Conservation (phyloP, 2,888 invertebrate species). For the Andrena trimmerana region DNA sequence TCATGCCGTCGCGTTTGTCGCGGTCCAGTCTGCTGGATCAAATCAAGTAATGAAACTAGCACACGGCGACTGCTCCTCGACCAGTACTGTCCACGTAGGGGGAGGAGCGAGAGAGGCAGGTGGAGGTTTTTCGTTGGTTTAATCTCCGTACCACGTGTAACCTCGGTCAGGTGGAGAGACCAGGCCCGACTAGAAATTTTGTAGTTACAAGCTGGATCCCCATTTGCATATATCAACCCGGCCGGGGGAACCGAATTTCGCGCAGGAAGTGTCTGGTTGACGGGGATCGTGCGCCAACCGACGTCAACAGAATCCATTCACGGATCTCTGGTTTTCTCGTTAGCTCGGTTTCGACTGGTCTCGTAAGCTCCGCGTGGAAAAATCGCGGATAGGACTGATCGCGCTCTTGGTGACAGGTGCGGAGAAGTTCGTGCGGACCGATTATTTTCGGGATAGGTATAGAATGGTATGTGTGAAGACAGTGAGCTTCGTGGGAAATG, state of each 20-base stretch:
- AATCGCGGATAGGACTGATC: neutral
- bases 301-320: conserved; percentile 59
- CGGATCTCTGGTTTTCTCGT: conserved; percentile 58
- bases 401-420: neutral
- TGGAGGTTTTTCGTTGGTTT: conserved; percentile 40
- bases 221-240: conserved; percentile 54
- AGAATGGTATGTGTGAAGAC: too few relatives aligned
- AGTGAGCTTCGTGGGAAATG: too few relatives aligned
- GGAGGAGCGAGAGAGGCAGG: too few relatives aligned
- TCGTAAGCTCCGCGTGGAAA: conserved; percentile 11
- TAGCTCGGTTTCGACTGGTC: conserved; percentile 22
- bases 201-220: conserved; percentile 44
- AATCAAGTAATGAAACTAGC: conserved; percentile 57
- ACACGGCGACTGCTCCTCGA: neutral
- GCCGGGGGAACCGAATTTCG: conserved; percentile 43
- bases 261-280: conserved; percentile 32
- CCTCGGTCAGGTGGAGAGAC: conserved; percentile 2
- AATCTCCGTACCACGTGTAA: conserved; percentile 26
- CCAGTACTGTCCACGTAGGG: neutral
- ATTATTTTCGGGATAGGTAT: too few relatives aligned
- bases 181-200: conserved; percentile 41
- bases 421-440: too few relatives aligned
- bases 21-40: conserved; percentile 45
- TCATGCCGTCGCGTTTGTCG: conserved; percentile 47
- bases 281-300: conserved; percentile 12